These are phyloP conservation scores for Oplegnathus fasciatus DNA, from an alignment of 2,113 vertebrate genomes.

Conservation along the genomic window DNA sequence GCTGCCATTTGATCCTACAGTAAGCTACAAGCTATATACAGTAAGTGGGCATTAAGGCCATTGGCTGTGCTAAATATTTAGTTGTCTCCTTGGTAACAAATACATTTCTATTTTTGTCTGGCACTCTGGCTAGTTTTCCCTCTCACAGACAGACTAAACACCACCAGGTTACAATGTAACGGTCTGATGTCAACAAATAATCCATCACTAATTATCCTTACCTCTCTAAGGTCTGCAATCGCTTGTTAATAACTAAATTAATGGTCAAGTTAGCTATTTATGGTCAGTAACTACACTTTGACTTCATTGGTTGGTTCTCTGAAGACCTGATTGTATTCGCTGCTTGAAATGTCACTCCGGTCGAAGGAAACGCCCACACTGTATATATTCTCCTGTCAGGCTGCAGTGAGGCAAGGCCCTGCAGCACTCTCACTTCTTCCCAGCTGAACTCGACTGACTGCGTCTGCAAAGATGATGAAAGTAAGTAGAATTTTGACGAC, in stretches of 20 bases:
- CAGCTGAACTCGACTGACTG: conserved; percentile 10
- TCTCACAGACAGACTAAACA: conserved; percentile 42
- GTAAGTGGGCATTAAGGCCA: conserved; percentile 38
- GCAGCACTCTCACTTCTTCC: conserved; percentile 46
- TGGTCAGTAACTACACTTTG: neutral
- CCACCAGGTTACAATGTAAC: conserved; percentile 32
- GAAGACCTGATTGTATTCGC: conserved; percentile 28
- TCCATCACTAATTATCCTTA: conserved; percentile 17
- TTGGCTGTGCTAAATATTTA: conserved; percentile 74
- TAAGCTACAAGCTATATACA: conserved; percentile 33
- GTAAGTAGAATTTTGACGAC: conserved; percentile 61
- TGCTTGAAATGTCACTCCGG: conserved; percentile 49
- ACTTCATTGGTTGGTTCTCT: neutral
- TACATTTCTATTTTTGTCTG: conserved; percentile 65
- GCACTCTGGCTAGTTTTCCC: conserved; percentile 4
- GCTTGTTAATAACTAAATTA: conserved; percentile 17
- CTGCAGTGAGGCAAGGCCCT: conserved; percentile 49
- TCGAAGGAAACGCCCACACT: conserved; percentile 28
- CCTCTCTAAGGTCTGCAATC: conserved; percentile 14
- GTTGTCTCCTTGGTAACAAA: conserved; percentile 72
- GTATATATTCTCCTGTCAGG: conserved; percentile 50
- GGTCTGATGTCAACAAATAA: conserved; percentile 23
- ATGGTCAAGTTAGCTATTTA: conserved; percentile 22
- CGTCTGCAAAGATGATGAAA: conserved; percentile 65
- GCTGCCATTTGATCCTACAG: conserved; percentile 35